These are phyloP conservation scores for Zosterops japonicus DNA, from an alignment of 2,113 vertebrate genomes.

Conservation along the genomic window DNA sequence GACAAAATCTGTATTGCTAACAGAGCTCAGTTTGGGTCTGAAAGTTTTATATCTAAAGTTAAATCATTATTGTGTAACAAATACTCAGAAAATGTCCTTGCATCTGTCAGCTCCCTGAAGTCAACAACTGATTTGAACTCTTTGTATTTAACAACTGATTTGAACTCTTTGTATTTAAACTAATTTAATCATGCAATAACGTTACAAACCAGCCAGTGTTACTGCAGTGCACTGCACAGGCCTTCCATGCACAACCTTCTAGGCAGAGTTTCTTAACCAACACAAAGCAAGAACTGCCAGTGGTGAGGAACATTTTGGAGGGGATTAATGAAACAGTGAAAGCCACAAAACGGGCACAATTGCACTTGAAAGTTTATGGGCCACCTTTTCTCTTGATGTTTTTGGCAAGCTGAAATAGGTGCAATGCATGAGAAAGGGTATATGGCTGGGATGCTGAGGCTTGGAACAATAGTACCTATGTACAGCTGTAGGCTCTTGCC, in stretches of 20 bases:
- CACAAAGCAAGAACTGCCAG: background rate
- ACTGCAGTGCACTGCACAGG: background rate
- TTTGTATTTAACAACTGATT: constrained; percentile 11
- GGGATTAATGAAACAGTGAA: background rate
- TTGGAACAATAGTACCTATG: background rate
- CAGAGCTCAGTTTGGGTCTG: constrained; percentile 69
- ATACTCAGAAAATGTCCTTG: constrained; percentile 62
- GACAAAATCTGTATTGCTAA: constrained; percentile 78
- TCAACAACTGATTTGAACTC: constrained; percentile 44
- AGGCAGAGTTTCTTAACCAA: background rate
- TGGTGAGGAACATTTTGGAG: background rate
- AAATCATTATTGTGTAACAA: constrained; percentile 68
- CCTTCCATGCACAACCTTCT: background rate
- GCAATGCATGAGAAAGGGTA: background rate
- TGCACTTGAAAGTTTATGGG: background rate
- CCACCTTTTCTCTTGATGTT: background rate
- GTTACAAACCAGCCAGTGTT: constrained; percentile 29
- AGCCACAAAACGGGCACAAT: background rate
- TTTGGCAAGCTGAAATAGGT: background rate
- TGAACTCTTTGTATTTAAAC: constrained; percentile 62
- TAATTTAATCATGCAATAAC: constrained; percentile 57
- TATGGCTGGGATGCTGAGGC: background rate
- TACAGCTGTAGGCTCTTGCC: background rate
- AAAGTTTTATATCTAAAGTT: constrained; percentile 72
- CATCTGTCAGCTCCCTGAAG: constrained; percentile 64